Evolutionary conservation across 2,113 vertebrate species (phyloP).

Genomic region (Crotalus helleri): DNA sequence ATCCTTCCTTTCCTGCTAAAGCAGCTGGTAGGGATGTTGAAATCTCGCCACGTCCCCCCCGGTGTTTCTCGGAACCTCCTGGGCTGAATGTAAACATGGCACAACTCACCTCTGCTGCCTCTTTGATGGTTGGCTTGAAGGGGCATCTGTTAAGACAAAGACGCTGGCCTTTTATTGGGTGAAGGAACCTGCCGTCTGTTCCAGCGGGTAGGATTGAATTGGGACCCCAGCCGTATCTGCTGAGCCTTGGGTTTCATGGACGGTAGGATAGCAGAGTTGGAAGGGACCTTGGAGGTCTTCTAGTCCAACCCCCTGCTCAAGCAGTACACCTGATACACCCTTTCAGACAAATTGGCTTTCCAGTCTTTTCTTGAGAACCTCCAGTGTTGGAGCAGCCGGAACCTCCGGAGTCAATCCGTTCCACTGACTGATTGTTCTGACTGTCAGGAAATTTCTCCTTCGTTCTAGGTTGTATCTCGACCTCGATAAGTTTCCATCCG

Average conservation of each 20-base stretch:
- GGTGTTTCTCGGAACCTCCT: no score
- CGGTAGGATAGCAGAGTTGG: background rate
- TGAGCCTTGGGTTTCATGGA: background rate
- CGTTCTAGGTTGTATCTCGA: background rate
- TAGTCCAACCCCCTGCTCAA: background rate
- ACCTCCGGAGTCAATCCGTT: no score
- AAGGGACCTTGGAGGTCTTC: background rate
- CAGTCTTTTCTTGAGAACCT: no score
- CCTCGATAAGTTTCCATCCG: background rate
- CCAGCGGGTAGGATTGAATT: background rate
- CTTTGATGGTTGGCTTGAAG: background rate
- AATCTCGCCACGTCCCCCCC: background rate
- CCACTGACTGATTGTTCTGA: background rate
- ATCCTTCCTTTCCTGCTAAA: constrained; percentile 90
- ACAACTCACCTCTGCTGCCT: background rate
- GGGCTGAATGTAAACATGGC: background rate
- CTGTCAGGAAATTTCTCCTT: background rate
- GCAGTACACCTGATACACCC: background rate
- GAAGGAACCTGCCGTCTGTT: background rate
- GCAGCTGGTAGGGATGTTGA: constrained; percentile 83
- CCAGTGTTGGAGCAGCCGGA: no score
- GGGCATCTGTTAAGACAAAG: background rate
- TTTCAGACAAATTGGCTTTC: no score
- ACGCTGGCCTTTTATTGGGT: background rate
- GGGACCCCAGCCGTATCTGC: background rate